Percentiles rank a stretch among this genome's conserved stretches.
Evolutionary conservation across 2,888 invertebrate species (phyloP).

Genomic region (Mesorhabditis spiculigera): DNA sequence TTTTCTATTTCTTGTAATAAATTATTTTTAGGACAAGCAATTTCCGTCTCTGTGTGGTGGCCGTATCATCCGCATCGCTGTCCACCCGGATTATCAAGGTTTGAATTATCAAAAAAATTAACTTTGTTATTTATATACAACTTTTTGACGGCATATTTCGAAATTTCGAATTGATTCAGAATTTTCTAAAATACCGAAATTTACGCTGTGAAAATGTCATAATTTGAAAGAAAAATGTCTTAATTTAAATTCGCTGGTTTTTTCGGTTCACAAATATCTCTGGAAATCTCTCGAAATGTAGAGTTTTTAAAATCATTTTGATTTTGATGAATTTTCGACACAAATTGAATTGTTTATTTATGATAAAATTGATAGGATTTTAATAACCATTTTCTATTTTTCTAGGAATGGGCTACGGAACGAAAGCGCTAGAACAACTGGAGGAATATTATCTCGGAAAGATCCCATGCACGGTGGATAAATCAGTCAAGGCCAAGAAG

Average conservation of each 20-base stretch:
- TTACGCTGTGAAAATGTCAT: too few relatives aligned
- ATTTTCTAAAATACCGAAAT: not conserved
- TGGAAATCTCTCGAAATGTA: too few relatives aligned
- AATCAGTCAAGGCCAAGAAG: conserved; percentile 17
- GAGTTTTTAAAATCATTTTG: too few relatives aligned
- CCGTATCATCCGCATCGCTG: conserved; percentile 89
- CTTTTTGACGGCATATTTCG: not conserved
- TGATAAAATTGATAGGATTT: too few relatives aligned
- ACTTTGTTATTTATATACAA: too few relatives aligned
- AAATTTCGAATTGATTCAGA: conserved; percentile 3
- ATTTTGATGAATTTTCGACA: too few relatives aligned
- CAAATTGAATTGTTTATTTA: too few relatives aligned
- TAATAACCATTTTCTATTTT: not conserved
- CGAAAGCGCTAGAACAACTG: conserved; percentile 77
- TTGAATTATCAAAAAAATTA: not conserved
- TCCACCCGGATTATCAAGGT: conserved; percentile 88
- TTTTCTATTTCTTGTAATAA: not conserved
- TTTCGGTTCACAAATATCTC: too few relatives aligned
- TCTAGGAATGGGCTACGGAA: conserved; percentile 7
- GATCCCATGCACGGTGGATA: conserved; percentile 47
- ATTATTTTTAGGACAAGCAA: conserved; percentile 79
- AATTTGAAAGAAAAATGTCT: too few relatives aligned
- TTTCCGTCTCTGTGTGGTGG: conserved; percentile 86
- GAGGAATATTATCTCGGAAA: conserved; percentile 84
- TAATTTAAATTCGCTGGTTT: too few relatives aligned